Base-by-base conservation (phyloP, 1,140 invertebrate genomes). In the Ostrea denselamellosa region DNA sequence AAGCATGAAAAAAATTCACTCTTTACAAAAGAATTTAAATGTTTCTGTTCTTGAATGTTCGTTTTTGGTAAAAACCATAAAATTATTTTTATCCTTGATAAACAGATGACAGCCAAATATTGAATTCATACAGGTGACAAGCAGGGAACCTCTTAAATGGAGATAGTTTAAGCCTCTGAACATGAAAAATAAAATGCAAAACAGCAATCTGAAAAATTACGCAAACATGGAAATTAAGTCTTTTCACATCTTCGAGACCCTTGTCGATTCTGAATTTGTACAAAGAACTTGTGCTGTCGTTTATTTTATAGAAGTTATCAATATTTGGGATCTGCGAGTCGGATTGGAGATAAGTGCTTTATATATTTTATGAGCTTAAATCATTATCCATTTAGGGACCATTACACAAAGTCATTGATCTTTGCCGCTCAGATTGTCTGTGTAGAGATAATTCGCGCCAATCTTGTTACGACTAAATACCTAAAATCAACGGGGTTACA, bases 311-410 rank as follows among this genome's bases (percentile, higher is more conserved):
- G 68, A 77, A 77, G 25, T 28, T 77, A 77, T 77, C 28, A 77
- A 28, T 28, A 12, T 28, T 14, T 12, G 28, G 28, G 68, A 77
- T 77, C 68, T 28, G 22, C 17, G 25, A 77, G 68, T 77, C 68
- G 68, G 68, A 9, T 14, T 28, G 68, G 28, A 77, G 68, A 77
- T 77, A 77, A 77, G 68, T 77, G 68, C 68, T 28, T 77, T 77
- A 77, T 77, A 77, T 77, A 77, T 77, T 77, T 77, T 77, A 77
- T 77, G 68, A 77, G 68, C 68, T 77, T 77, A 77, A 77, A 77
- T 77, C 68, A 34, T 77, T 77, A 77, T 77, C 68, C 68, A 77
- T 77, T 77, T 77, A 77, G 68, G 25, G 22, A 77, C 68, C 68
- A 77, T 77, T 77, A 34, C 68, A 28, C 28, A 28, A 77, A 77